A percentile compares a stretch with the other conserved stretches of the same genome.
Evolutionary conservation across 2,888 invertebrate species (phyloP).

Genomic region (Anagyrus pseudococci): DNA sequence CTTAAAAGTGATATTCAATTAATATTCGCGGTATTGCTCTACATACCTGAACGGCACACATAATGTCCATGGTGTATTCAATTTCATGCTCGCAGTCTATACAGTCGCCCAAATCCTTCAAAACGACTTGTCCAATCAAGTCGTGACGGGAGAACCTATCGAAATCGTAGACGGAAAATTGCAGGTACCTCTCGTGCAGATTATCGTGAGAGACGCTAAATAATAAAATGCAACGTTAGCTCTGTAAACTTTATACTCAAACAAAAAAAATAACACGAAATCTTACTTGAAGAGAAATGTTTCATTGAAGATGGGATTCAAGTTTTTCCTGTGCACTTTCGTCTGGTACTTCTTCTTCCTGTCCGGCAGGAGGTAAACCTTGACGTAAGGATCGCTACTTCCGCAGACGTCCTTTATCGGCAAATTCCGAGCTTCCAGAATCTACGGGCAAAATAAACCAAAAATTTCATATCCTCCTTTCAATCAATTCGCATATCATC

Average conservation of each 20-base stretch:
- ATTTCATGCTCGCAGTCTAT: constrained; percentile 82
- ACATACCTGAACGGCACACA: constrained; percentile 77
- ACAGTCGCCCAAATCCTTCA: constrained; percentile 79
- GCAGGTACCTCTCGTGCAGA: constrained; percentile 76
- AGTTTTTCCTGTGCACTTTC: constrained; percentile 80
- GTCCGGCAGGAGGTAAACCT: constrained; percentile 83
- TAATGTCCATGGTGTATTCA: constrained; percentile 84
- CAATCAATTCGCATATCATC: no score
- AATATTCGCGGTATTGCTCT: no score
- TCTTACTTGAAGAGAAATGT: constrained; percentile 80
- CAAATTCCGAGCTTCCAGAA: constrained; percentile 78
- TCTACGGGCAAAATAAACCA: constrained; percentile 64
- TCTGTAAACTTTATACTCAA: no score
- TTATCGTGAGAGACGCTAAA: constrained; percentile 78
- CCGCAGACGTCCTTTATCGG: constrained; percentile 84
- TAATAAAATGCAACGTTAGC: no score
- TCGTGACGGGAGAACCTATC: constrained; percentile 88
- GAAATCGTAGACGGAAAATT: constrained; percentile 89
- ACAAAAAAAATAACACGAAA: no score
- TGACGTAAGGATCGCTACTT: constrained; percentile 88
- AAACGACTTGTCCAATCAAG: constrained; percentile 83
- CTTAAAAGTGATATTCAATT: no score
- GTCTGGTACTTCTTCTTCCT: constrained; percentile 87
- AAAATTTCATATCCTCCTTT: no score
- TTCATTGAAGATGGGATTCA: constrained; percentile 84